Evolutionary conservation across 2,113 vertebrate species (phyloP).

Genomic region (Xenopus laevis): DNA sequence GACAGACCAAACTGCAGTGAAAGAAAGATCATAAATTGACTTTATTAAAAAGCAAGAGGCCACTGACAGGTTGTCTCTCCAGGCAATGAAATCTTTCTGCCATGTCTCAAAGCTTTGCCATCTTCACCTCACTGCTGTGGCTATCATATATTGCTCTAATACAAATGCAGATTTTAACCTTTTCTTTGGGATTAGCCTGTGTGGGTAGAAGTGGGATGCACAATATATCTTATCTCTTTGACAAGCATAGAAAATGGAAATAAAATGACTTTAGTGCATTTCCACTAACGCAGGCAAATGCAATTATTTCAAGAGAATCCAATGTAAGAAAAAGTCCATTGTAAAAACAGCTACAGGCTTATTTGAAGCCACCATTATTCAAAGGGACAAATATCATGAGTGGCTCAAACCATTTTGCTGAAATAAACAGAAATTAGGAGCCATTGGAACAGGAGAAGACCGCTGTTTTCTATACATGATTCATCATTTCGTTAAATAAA

Average conservation of each 20-base stretch:
- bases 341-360: not conserved
- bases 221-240: constrained; percentile 14
- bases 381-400: too few relatives aligned
- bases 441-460: too few relatives aligned
- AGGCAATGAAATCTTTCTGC: constrained; percentile 8
- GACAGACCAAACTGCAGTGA: constrained; percentile 11
- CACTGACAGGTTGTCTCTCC: not conserved
- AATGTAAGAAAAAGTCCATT: not conserved
- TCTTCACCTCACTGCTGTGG: not conserved
- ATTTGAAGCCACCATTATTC: not conserved
- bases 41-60: constrained; percentile 25
- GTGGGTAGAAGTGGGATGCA: constrained; percentile 8
- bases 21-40: constrained; percentile 19
- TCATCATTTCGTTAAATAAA: too few relatives aligned
- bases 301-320: constrained; percentile 16
- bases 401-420: too few relatives aligned
- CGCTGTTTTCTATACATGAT: too few relatives aligned
- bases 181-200: constrained; percentile 6
- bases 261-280: not conserved
- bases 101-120: accelerated
- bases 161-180: constrained; percentile 31
- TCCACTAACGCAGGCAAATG: constrained; percentile 3
- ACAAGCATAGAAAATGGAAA: constrained; percentile 25
- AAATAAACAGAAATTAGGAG: too few relatives aligned
- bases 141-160: accelerated